phyloP scores from a whole-genome alignment of 2,797 vertebrate genomes.

The Myiotriccus ornatus region DNA sequence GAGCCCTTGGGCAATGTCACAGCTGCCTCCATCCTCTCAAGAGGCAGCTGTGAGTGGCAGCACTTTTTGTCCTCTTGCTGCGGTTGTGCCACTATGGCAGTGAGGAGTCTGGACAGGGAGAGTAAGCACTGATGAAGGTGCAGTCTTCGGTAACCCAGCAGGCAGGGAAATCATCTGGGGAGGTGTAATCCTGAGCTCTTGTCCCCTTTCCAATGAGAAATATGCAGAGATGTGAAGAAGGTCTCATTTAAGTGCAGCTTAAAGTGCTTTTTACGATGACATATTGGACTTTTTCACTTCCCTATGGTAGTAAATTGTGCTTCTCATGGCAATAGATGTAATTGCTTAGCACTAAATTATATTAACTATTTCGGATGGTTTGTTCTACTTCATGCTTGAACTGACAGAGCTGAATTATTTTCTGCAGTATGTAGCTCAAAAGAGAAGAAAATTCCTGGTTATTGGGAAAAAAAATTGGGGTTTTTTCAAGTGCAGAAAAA shows the following conservation, averaged over 20 bases:
- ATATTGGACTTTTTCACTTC: slow-evolving; percentile 12
- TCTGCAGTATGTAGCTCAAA: not conserved
- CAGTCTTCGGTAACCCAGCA: not conserved
- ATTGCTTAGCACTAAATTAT: slow-evolving; percentile 27
- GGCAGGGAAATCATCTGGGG: not conserved
- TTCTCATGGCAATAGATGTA: not conserved
- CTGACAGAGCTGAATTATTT: not conserved
- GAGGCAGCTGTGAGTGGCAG: not conserved
- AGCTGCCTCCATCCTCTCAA: not conserved
- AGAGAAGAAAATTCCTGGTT: not conserved
- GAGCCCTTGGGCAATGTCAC: accelerated
- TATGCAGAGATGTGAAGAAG: not conserved
- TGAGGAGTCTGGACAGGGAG: not conserved
- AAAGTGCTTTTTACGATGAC: slow-evolving; percentile 22
- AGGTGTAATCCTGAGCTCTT: not conserved
- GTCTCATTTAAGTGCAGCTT: not conserved
- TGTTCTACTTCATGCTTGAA: slow-evolving; percentile 16
- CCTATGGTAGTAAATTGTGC: not conserved
- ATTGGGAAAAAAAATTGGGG: accelerated
- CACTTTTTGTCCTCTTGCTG: not conserved
- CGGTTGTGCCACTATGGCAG: accelerated
- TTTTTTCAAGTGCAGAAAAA: not conserved
- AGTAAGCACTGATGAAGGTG: not conserved
- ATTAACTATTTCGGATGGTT: slow-evolving; percentile 22
- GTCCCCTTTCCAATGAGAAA: not conserved